Conservation (phyloP, 2,113 vertebrate species). For the Clinocottus analis region DNA sequence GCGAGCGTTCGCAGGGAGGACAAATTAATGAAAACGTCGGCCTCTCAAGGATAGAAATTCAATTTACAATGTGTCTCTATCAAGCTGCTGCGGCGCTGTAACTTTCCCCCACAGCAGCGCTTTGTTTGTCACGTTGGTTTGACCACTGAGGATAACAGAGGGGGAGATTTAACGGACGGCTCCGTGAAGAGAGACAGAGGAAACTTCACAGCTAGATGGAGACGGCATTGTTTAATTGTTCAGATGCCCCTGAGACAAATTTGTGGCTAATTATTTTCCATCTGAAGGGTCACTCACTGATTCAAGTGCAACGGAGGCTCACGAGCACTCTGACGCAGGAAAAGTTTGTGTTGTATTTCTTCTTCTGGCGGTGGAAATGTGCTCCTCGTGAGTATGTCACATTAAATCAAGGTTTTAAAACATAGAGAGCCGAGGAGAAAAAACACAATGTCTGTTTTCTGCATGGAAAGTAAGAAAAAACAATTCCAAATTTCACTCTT, state of each 20-base stretch:
- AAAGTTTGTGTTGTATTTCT: neutral
- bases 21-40: conserved; percentile 57
- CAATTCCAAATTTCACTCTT: no score
- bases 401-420: neutral
- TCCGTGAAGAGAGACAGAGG: conserved; percentile 27
- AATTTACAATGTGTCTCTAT: conserved; percentile 64
- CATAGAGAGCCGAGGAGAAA: no score
- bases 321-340: neutral
- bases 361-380: no score
- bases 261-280: conserved; percentile 38
- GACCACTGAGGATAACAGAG: conserved; percentile 47
- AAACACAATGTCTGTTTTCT: no score
- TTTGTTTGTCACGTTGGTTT: conserved; percentile 52
- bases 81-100: conserved; percentile 31
- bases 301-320: conserved; percentile 5
- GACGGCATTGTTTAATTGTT: conserved; percentile 24
- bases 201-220: neutral
- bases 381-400: neutral
- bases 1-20: conserved; percentile 47
- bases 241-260: conserved; percentile 10
- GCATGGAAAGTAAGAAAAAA: no score
- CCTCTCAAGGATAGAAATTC: conserved; percentile 54
- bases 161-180: conserved; percentile 16
- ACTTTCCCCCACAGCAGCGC: conserved; percentile 30
- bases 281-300: conserved; percentile 10